Conservation (phyloP, 2,113 vertebrate genomes). For the Cyprinodon variegatus region DNA sequence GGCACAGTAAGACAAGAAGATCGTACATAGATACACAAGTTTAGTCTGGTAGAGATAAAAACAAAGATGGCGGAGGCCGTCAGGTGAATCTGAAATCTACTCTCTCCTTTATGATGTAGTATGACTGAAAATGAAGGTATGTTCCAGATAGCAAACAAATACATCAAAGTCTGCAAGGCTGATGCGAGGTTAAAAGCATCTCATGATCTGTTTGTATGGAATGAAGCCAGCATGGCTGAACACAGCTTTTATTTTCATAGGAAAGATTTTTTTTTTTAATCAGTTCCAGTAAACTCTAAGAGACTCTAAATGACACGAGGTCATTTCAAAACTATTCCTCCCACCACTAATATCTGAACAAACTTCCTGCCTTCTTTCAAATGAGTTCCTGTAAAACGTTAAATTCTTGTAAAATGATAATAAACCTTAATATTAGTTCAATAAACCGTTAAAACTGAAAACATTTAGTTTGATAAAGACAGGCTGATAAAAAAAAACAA, state of each 20-base stretch:
- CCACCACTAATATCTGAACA: slow-evolving; percentile 13
- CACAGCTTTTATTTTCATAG: neutral
- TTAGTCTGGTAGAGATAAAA: slow-evolving; percentile 5
- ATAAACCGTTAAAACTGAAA: slow-evolving; percentile 16
- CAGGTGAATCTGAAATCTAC: slow-evolving; percentile 22
- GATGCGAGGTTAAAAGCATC: neutral
- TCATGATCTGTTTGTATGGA: slow-evolving; percentile 1
- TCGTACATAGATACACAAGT: slow-evolving; percentile 5
- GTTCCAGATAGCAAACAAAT: neutral
- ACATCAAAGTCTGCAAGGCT: neutral
- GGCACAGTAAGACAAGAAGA: neutral
- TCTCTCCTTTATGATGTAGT: neutral
- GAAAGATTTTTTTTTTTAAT: neutral
- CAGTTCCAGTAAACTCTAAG: neutral
- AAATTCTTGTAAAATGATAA: slow-evolving; percentile 32
- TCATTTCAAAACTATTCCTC: slow-evolving; percentile 7
- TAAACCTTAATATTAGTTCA: slow-evolving; percentile 8
- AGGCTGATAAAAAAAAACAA: neutral
- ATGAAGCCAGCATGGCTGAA: neutral
- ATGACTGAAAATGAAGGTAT: slow-evolving; percentile 1
- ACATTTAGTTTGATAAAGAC: slow-evolving; percentile 1
- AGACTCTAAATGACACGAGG: slow-evolving; percentile 15
- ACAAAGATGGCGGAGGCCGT: neutral
- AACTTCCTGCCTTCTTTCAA: slow-evolving; percentile 17
- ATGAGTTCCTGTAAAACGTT: slow-evolving; percentile 16